Conservation (phyloP, 2,797 vertebrate genomes). For the Tinamus major region DNA sequence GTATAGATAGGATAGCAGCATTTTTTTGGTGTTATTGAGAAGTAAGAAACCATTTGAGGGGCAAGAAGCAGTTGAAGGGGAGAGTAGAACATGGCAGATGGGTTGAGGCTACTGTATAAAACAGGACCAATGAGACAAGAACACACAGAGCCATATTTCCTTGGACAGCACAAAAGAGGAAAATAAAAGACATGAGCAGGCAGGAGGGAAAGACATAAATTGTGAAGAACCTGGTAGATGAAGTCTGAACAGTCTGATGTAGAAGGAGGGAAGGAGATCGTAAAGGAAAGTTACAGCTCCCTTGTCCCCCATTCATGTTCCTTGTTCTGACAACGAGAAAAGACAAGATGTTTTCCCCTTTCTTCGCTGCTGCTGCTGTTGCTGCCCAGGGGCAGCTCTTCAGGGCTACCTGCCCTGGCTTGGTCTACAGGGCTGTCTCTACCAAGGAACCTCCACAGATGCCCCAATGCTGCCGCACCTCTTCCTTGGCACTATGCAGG, state of each 20-base stretch:
- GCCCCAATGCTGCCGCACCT: neutral
- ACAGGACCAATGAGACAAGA: neutral
- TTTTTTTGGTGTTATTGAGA: neutral
- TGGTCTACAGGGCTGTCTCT: neutral
- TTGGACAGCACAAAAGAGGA: neutral
- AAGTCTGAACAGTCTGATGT: neutral
- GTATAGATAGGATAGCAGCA: neutral
- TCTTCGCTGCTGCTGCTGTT: neutral
- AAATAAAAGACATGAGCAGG: neutral
- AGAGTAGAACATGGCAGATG: neutral
- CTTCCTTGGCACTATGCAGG: neutral
- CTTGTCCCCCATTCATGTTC: neutral
- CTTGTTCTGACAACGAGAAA: neutral
- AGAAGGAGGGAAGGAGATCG: neutral
- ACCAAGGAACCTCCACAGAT: neutral
- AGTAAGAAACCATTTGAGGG: neutral
- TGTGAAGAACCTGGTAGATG: neutral
- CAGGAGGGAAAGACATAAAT: neutral
- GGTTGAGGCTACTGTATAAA: neutral
- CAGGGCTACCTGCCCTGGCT: neutral
- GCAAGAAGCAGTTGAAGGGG: neutral
- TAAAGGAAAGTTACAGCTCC: neutral
- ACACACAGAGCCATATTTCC: neutral
- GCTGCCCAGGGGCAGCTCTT: neutral
- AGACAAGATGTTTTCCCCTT: neutral